A percentile compares a stretch with the other conserved stretches of the same genome.
Evolutionary conservation across 2,113 vertebrate genomes (phyloP).

Genomic region (Phalacrocorax pelagicus): DNA sequence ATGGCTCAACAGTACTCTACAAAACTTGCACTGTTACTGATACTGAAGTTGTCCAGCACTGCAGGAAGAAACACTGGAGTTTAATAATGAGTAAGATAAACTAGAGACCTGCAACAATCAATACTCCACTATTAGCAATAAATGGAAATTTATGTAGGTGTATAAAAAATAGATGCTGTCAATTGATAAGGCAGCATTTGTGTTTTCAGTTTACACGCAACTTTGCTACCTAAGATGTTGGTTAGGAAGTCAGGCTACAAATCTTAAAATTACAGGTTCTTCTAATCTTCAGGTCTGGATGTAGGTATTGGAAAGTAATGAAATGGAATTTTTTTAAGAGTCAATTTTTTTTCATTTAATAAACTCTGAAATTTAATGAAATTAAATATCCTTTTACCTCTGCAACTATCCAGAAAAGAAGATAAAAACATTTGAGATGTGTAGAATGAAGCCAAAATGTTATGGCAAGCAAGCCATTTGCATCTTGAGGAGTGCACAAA

Average conservation of each 20-base stretch:
- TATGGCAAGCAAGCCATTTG: background rate
- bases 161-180: background rate
- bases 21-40: background rate
- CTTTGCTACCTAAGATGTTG: background rate
- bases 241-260: background rate
- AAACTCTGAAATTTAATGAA: background rate
- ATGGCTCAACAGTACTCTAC: background rate
- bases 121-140: background rate
- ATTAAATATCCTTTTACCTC: background rate
- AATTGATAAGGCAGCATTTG: background rate
- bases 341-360: background rate
- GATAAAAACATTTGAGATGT: background rate
- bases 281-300: background rate
- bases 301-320: background rate
- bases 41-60: background rate
- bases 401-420: background rate
- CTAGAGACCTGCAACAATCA: background rate
- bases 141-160: background rate
- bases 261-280: background rate
- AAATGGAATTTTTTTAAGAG: background rate
- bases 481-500: background rate
- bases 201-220: background rate
- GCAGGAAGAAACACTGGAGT: background rate
- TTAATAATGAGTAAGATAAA: background rate
- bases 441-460: background rate